Evolutionary conservation across 2,888 invertebrate species (phyloP).

Genomic region (Ecdyonurus torrentis): DNA sequence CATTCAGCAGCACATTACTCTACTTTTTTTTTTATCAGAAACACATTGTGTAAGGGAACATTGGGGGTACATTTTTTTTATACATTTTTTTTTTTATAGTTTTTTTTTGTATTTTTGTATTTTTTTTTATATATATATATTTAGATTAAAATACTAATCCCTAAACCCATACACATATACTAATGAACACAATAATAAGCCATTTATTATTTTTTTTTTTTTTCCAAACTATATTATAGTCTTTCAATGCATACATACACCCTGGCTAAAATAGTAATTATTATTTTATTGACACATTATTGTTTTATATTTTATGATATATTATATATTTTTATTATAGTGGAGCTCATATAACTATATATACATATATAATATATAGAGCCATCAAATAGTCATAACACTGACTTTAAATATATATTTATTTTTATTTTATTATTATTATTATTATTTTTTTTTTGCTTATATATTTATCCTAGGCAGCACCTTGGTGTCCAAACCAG

Average conservation of each 20-base stretch:
- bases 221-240: background rate
- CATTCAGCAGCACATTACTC: background rate
- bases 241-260: background rate
- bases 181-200: background rate
- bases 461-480: background rate
- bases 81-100: background rate
- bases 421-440: too few species aligned
- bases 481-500: background rate
- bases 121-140: conserved; percentile 10
- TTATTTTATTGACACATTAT: background rate
- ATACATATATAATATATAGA: too few species aligned
- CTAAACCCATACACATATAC: conserved; percentile 4
- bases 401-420: too few species aligned
- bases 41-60: background rate
- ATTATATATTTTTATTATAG: too few species aligned
- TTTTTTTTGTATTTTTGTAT: conserved; percentile 7
- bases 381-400: background rate
- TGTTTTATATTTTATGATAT: background rate
- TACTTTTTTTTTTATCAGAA: background rate
- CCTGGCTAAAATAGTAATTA: background rate
- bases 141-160: conserved; percentile 9
- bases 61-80: background rate
- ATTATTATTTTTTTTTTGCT: too few species aligned
- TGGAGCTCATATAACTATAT: background rate
- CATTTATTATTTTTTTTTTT: too few species aligned